Percentiles rank a stretch among this genome's conserved stretches.
These are phyloP conservation scores for Tanytarsus gracilentus DNA, from an alignment of 2,888 invertebrate genomes.

Conservation along the genomic window DNA sequence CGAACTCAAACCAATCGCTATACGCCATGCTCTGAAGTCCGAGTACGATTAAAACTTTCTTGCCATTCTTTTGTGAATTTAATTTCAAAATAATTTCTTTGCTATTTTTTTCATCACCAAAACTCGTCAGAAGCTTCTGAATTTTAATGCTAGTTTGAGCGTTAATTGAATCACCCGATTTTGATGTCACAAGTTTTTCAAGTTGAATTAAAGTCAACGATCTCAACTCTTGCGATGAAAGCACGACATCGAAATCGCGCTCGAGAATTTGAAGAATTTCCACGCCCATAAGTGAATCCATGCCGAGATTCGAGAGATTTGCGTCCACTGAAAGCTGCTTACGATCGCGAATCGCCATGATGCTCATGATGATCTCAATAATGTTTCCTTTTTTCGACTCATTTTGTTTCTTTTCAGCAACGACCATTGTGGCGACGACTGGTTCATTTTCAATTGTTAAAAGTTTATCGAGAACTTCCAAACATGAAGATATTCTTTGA, in stretches of 20 bases:
- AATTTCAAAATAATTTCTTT: slow-evolving; percentile 47
- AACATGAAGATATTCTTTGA: slow-evolving; percentile 56
- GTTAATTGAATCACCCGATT: not conserved
- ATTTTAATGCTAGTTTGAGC: not conserved
- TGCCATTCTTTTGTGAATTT: slow-evolving; percentile 37
- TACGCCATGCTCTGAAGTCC: slow-evolving; percentile 59
- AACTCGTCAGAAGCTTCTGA: slow-evolving; percentile 44
- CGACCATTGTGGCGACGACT: slow-evolving; percentile 54
- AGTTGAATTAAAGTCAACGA: slow-evolving; percentile 52
- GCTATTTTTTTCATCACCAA: slow-evolving; percentile 47
- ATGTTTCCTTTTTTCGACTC: slow-evolving; percentile 38
- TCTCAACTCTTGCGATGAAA: slow-evolving; percentile 73
- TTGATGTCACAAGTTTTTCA: slow-evolving; percentile 9
- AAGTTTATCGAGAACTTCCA: slow-evolving; percentile 49
- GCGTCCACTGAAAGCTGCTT: slow-evolving; percentile 55
- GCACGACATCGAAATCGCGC: slow-evolving; percentile 69
- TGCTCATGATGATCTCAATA: slow-evolving; percentile 9
- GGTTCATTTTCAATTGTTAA: slow-evolving; percentile 49
- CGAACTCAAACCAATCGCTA: slow-evolving; percentile 39
- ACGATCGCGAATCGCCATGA: slow-evolving; percentile 40
- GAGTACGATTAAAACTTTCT: slow-evolving; percentile 49
- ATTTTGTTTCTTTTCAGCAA: slow-evolving; percentile 51
- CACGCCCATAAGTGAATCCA: slow-evolving; percentile 90
- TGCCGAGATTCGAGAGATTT: slow-evolving; percentile 72
- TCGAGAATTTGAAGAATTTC: slow-evolving; percentile 86